phyloP scores from a whole-genome alignment of 2,113 vertebrate species.

The Amphilophus citrinellus region DNA sequence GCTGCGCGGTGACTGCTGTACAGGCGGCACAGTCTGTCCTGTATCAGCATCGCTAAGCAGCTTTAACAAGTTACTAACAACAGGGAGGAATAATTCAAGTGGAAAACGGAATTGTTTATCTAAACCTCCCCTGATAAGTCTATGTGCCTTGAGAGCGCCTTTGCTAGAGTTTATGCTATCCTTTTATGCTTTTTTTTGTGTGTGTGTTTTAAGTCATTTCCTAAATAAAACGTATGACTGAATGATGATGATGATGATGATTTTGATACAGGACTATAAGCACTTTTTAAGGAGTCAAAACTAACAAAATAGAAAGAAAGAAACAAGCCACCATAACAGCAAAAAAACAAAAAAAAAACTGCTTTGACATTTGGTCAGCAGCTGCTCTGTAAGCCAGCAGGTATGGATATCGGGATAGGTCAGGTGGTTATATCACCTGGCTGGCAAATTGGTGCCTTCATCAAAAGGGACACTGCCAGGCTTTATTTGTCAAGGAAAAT shows the following conservation, averaged over 20 bases:
- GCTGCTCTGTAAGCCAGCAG: constrained; percentile 15
- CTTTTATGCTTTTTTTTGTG: not conserved
- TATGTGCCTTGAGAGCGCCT: not conserved
- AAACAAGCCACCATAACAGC: not conserved
- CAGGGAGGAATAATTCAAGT: not conserved
- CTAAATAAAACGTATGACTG: not conserved
- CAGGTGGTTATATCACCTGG: constrained; percentile 14
- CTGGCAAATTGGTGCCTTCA: constrained; percentile 3
- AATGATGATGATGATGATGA: not conserved
- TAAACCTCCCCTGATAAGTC: not conserved
- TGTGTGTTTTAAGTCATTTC: not conserved
- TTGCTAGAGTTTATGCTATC: not conserved
- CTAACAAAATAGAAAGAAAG: not conserved
- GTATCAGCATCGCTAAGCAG: not conserved
- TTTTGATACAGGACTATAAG: not conserved
- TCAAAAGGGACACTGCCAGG: constrained; percentile 11
- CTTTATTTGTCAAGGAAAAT: constrained; percentile 18
- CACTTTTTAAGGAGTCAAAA: not conserved
- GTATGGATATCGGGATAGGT: not conserved
- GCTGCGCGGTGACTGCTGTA: constrained; percentile 41
- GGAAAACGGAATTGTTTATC: not conserved
- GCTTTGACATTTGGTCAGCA: constrained; percentile 21
- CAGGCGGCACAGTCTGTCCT: constrained; percentile 11
- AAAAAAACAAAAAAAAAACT: not conserved
- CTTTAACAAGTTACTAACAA: constrained; percentile 34